Base-by-base conservation (phyloP, 2,797 vertebrate genomes). In the Clarias platycephalus region DNA sequence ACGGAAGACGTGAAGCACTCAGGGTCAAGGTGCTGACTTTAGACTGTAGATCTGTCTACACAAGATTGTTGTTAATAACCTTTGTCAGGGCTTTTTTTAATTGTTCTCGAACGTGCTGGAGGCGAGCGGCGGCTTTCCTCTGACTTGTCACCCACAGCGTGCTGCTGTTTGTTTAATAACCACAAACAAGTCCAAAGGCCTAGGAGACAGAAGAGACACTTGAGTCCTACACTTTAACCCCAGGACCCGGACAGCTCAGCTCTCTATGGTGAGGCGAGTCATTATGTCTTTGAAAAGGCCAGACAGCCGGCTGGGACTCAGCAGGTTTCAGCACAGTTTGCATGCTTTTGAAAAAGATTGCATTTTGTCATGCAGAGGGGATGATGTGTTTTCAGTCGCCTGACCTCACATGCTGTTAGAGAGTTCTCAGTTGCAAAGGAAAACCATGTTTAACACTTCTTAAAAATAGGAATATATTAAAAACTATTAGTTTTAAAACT, bases 91-190 rank as follows among this genome's bases (percentile, higher is more conserved):
- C 49, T 88, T 91, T 90, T 90, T 89, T 93, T 93, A 90, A 2
- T 4, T 87, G 79, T 89, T 92, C 89, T 81, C 85, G 78, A 92
- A 93, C 28, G 92, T 80, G 91, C 92, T 90, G 88, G 90, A 91
- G 90, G 91, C 88, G 89, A 86, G 89, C 40, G 72, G 53, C 9
- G 31, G 58, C 64, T 87, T 92, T 93, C 91, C 91, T 93, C 84
- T 92, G 84, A 28, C 84, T 0, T 5, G 58, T 88, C 78, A 91
- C 89, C 89, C 91, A 90, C 89, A 89, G 89, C 90, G 86, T 87
- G 76, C 1, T 24, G 86, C 86, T 92, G 91, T 93, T 93, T 92
- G 90, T 93, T 93, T 93, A 91, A 93, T 88, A 91, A 90, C 83
- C n/a, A 67, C 84, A 84, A 80, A 84, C 58, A 63, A 76, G 31